Evolutionary conservation across 1,140 invertebrate genomes (phyloP).

Genomic region (Drosophila repleta): DNA sequence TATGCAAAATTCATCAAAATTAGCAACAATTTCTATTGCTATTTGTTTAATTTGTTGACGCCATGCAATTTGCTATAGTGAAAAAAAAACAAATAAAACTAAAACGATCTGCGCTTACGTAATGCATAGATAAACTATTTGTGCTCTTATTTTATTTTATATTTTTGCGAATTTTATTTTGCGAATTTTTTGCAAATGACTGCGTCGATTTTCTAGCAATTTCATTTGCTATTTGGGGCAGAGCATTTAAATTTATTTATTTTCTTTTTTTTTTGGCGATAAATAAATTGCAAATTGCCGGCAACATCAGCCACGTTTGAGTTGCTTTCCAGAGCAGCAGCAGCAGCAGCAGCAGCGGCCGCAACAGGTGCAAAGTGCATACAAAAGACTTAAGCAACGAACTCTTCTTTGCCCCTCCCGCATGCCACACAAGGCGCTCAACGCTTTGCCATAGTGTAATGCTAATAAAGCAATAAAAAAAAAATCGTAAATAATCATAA

Average conservation of each 20-base stretch:
- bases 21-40: conserved; percentile 54
- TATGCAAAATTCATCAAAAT: conserved; percentile 44
- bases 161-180: conserved; percentile 44
- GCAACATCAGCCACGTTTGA: conserved; percentile 57
- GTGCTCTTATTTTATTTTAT: conserved; percentile 28
- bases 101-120: conserved; percentile 53
- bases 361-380: conserved; percentile 68
- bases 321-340: conserved; percentile 49
- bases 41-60: conserved; percentile 75
- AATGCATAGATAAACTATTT: conserved; percentile 55
- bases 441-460: conserved; percentile 37
- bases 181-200: conserved; percentile 66
- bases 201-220: conserved; percentile 35
- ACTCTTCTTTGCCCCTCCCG: conserved; percentile 50
- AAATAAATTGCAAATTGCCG: conserved; percentile 28
- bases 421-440: conserved; percentile 9
- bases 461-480: conserved; percentile 57
- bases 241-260: conserved; percentile 31
- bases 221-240: conserved; percentile 48
- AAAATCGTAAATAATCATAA: conserved; percentile 52
- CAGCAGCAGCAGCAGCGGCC: conserved; percentile 9
- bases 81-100: conserved; percentile 26
- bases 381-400: conserved; percentile 56
- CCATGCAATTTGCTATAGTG: conserved; percentile 58
- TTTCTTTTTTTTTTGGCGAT: conserved; percentile 30